These are phyloP conservation scores for Unio pictorum DNA, from an alignment of 2,888 invertebrate species.

Conservation along the genomic window DNA sequence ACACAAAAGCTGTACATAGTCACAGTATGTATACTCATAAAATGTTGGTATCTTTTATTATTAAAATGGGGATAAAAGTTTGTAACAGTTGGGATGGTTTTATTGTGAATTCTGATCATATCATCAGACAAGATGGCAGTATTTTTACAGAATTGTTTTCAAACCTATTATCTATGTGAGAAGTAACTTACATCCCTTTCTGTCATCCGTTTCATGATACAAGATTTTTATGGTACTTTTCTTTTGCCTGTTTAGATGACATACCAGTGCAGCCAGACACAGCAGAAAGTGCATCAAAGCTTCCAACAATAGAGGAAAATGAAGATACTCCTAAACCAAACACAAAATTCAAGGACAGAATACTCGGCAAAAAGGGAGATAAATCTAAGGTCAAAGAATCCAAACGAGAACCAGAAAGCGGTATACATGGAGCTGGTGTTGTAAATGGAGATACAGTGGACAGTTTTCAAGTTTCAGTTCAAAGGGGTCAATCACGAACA, in stretches of 20 bases:
- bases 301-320: slow-evolving; percentile 45
- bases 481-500: slow-evolving; percentile 38
- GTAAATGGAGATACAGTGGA: slow-evolving; percentile 45
- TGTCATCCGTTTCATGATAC: neutral
- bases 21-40: too few relatives aligned
- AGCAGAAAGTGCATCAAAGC: slow-evolving; percentile 26
- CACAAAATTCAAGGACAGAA: slow-evolving; percentile 16
- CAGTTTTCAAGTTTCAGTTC: slow-evolving; percentile 36
- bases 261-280: slow-evolving; percentile 39
- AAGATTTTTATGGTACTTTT: neutral
- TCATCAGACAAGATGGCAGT: too few relatives aligned
- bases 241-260: slow-evolving; percentile 41
- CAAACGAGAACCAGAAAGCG: slow-evolving; percentile 29
- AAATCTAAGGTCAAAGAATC: slow-evolving; percentile 33
- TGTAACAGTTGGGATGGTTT: too few relatives aligned
- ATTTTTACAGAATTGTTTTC: too few relatives aligned
- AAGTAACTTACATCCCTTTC: neutral
- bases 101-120: too few relatives aligned
- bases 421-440: slow-evolving; percentile 8
- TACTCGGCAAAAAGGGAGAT: slow-evolving; percentile 35
- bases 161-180: too few relatives aligned
- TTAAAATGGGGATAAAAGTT: too few relatives aligned
- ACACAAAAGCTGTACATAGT: too few relatives aligned
- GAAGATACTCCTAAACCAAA: slow-evolving; percentile 18
- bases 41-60: too few relatives aligned